A percentile compares a stretch with the other conserved stretches of the same genome.
Conservation (phyloP, 2,113 vertebrate species). For the Numenius arquata region DNA sequence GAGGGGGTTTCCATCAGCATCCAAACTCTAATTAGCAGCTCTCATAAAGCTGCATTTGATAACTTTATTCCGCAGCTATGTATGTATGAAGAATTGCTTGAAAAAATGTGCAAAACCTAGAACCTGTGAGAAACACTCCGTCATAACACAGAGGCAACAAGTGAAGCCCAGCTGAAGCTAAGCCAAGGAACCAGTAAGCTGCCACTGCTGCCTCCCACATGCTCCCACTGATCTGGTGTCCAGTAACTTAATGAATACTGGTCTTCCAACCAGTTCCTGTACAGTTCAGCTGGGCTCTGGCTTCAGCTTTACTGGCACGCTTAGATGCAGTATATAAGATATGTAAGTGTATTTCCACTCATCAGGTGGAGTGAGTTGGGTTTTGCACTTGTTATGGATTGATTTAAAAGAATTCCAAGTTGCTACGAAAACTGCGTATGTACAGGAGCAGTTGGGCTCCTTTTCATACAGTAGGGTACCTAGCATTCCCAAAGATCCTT, state of each 20-base stretch:
- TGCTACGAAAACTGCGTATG: neutral
- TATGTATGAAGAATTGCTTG: neutral
- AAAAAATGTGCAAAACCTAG: neutral
- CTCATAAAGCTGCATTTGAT: neutral
- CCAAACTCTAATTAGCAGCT: slow-evolving; percentile 3
- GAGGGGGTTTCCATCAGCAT: neutral
- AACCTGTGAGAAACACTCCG: neutral
- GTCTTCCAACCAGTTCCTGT: neutral
- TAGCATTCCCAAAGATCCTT: neutral
- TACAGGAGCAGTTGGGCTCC: neutral
- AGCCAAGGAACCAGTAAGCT: neutral
- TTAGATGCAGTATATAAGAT: neutral
- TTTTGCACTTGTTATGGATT: neutral
- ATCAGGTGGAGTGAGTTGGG: neutral
- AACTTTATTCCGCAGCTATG: neutral
- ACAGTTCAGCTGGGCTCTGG: neutral
- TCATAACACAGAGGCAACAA: neutral
- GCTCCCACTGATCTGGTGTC: neutral
- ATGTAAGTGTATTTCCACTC: neutral
- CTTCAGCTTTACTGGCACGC: neutral
- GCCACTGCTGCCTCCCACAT: neutral
- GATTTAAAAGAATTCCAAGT: neutral
- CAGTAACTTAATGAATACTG: neutral
- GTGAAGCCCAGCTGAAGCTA: neutral
- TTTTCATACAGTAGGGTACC: too few relatives aligned